Evolutionary conservation across 1,140 invertebrate species (phyloP), one percentile per base, ranked within the genome.

Genomic region (Potamilus streckersoni): DNA sequence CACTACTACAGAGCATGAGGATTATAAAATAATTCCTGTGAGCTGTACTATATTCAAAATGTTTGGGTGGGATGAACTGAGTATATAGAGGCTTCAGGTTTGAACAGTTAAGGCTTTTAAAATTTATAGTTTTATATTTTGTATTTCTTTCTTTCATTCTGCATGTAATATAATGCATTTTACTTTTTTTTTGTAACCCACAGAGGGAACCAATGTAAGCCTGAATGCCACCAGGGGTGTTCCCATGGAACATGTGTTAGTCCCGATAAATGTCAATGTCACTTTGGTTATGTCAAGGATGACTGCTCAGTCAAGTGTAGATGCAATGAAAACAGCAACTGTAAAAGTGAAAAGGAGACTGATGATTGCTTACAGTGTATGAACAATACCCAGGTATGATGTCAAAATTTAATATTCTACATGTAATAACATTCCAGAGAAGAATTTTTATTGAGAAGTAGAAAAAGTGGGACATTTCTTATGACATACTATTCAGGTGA

Each of bases 301-400:
- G 97, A 98, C 90, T 99, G 97, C 88, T 96, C 95, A 70, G 95
- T 95, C 64, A 94, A 96, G 86, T 98, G 97, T 87, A 93, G 96
- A 85, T 99, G 97, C 88, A 97, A 98, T 89, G 96, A 96, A 0
- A 96, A 99, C 90, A 95, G 96, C 71, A 93, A 97, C 84, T 99
- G 97, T 89, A 93, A 93, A 79, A 95, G 96, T 17, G 95, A 95
- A 8, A 94, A 96, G 84, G 93, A 94, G 81, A 91, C 96, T 64
- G 93, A 96, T 84, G 91, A 92, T 58, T 99, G 97, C 88, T 87
- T 95, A 15, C 89, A 95, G 85, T 99, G 97, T 88, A 93, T 95
- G 76, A 98, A 98, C 86, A 96, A 98, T 86, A 99, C 97, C 1
- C 94, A 94, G 93, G 93, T 94, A 86, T 84, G 84, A 84, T 19